Evolutionary conservation across 2,797 vertebrate genomes (phyloP).

Genomic region (Schizopygopsis pylzovi): DNA sequence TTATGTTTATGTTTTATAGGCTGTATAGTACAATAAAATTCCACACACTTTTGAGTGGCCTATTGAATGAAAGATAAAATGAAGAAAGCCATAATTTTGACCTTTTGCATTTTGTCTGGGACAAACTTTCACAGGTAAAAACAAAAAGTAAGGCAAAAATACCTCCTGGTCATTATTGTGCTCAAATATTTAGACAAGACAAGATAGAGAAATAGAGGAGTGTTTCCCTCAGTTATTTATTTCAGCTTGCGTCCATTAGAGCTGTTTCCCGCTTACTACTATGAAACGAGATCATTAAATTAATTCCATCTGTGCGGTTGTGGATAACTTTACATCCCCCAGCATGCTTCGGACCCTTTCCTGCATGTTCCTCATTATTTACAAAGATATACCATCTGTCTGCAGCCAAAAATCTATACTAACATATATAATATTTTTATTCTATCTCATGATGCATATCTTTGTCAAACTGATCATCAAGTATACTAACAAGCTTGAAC

Average conservation of each 20-base stretch:
- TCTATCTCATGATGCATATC: neutral
- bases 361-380: neutral
- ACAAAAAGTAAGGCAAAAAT: neutral
- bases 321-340: constrained; percentile 71
- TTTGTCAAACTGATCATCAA: neutral
- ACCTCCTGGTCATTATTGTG: neutral
- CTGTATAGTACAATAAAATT: neutral
- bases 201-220: constrained; percentile 50
- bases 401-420: neutral
- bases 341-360: constrained; percentile 21
- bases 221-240: constrained; percentile 65
- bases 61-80: neutral
- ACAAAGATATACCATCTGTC: neutral
- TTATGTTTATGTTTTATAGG: neutral
- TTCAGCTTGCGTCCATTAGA: constrained; percentile 53
- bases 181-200: constrained; percentile 50
- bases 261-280: constrained; percentile 75
- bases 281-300: constrained; percentile 79
- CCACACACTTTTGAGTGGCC: neutral
- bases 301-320: constrained; percentile 77
- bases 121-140: neutral
- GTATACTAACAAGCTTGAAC: neutral
- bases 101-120: neutral
- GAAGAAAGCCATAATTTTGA: neutral
- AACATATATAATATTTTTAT: neutral